Percentiles rank a stretch among this genome's conserved stretches.
Conservation (phyloP, 1,140 invertebrate species). For the Ericerus pela region DNA sequence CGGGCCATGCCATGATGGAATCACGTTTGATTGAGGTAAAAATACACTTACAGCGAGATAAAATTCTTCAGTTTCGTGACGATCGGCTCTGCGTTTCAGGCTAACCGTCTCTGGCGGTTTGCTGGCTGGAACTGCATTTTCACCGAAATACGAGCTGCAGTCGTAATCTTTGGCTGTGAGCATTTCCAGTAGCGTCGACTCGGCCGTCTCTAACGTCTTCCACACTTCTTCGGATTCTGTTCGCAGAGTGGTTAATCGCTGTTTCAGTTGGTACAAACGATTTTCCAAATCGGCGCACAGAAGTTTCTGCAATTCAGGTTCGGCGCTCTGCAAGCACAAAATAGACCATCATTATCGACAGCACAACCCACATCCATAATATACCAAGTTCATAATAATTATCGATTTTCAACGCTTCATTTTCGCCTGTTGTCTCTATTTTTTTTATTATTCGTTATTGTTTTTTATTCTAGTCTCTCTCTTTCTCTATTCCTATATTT, state of each 20-base stretch:
- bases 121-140: conserved; percentile 38
- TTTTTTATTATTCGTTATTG: background rate
- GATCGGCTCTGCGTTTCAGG: conserved; percentile 54
- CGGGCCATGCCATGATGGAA: no score
- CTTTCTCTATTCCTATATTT: background rate
- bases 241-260: conserved; percentile 58
- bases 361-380: background rate
- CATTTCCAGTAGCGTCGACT: conserved; percentile 72
- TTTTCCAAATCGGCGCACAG: conserved; percentile 68
- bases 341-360: background rate
- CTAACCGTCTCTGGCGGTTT: conserved; percentile 49
- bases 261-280: conserved; percentile 60
- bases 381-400: no score
- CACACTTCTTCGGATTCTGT: conserved; percentile 88
- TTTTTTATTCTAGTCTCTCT: background rate
- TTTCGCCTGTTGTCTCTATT: no score
- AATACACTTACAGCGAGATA: conserved; percentile 60
- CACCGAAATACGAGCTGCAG: conserved; percentile 53
- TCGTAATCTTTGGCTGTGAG: conserved; percentile 65
- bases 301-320: conserved; percentile 43
- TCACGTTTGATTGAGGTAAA: no score
- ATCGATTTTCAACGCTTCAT: no score
- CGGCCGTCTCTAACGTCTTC: conserved; percentile 89
- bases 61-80: conserved; percentile 76
- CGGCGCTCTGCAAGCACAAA: conserved; percentile 31